Evolutionary conservation across 2,113 vertebrate genomes (phyloP).

Genomic region (Quiscalus mexicanus): DNA sequence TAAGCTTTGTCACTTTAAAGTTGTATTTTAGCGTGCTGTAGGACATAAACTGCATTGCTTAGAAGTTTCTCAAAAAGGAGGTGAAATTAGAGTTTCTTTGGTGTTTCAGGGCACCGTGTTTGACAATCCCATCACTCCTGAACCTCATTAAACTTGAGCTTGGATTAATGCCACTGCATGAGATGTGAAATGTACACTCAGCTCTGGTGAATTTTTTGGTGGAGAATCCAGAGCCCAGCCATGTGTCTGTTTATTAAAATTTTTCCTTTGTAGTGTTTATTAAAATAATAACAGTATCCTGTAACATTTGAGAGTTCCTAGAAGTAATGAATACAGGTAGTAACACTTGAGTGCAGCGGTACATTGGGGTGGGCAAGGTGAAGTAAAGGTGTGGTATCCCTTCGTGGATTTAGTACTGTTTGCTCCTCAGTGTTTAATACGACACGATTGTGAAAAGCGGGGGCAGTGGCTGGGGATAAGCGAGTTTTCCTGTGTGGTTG

Average conservation of each 20-base stretch:
- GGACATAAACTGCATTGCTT: background rate
- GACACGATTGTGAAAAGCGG: background rate
- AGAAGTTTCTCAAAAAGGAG: background rate
- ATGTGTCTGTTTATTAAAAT: background rate
- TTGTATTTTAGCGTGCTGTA: background rate
- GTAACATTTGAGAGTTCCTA: background rate
- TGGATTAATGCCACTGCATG: background rate
- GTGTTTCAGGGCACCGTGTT: accelerated
- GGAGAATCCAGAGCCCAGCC: background rate
- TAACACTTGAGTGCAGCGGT: background rate
- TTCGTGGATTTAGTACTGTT: background rate
- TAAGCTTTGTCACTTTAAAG: background rate
- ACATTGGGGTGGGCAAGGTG: background rate
- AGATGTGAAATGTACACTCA: background rate
- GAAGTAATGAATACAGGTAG: too few relatives aligned
- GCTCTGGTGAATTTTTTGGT: background rate
- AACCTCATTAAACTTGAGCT: background rate
- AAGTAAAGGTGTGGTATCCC: background rate
- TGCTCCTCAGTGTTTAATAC: background rate
- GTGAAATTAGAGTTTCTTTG: background rate
- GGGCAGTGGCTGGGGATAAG: background rate
- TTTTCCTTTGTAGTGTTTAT: background rate
- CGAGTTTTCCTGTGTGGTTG: background rate
- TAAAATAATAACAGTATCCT: background rate
- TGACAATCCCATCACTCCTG: background rate